Conservation (phyloP, 1,140 invertebrate genomes). For the Heliothis virescens region DNA sequence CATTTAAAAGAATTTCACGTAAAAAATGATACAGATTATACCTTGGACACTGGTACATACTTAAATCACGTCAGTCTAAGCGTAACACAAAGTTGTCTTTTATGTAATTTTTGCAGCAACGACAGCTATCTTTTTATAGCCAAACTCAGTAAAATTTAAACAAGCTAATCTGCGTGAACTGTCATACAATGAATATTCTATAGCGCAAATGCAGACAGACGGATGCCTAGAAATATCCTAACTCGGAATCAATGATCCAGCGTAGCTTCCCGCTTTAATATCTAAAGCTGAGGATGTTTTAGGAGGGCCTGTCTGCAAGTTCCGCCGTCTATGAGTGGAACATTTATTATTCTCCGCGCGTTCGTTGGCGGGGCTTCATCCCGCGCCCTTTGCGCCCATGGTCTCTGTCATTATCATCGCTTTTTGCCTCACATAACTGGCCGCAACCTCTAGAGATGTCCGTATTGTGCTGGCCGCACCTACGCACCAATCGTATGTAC, state of each 20-base stretch:
- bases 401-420: slow-evolving; percentile 80
- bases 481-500: slow-evolving; percentile 53
- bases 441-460: slow-evolving; percentile 64
- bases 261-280: slow-evolving; percentile 10
- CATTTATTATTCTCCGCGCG: slow-evolving; percentile 74
- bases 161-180: neutral
- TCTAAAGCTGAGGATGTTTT: slow-evolving; percentile 7
- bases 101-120: neutral
- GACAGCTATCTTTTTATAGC: slow-evolving; percentile 17
- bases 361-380: slow-evolving; percentile 62
- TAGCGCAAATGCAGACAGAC: slow-evolving; percentile 6
- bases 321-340: slow-evolving; percentile 50
- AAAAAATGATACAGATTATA: neutral
- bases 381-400: slow-evolving; percentile 77
- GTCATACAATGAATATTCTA: slow-evolving; percentile 6
- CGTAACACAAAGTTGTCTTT: neutral
- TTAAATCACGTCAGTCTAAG: neutral
- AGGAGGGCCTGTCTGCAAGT: slow-evolving; percentile 55
- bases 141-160: neutral
- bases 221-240: slow-evolving; percentile 21
- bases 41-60: neutral
- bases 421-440: slow-evolving; percentile 80
- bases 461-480: slow-evolving; percentile 54
- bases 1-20: neutral
- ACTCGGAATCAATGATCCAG: slow-evolving; percentile 8